Evolutionary conservation across 2,113 vertebrate genomes (phyloP).

Genomic region (Lonchura striata): DNA sequence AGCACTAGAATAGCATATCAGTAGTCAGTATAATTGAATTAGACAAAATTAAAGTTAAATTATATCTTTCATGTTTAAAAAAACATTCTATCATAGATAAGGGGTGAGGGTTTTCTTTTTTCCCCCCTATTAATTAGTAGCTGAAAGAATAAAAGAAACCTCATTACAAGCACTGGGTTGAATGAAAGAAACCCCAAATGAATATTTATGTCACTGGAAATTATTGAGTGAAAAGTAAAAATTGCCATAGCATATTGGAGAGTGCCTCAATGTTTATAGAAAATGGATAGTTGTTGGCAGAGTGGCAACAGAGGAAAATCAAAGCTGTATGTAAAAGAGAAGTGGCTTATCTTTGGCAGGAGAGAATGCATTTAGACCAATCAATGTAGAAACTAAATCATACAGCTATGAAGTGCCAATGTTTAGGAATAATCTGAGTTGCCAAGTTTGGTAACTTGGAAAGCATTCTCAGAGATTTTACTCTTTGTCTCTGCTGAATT

Average conservation of each 20-base stretch:
- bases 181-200: not conserved
- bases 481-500: not conserved
- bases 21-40: not conserved
- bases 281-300: not conserved
- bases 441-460: not conserved
- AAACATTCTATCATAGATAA: not conserved
- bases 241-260: not conserved
- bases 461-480: not conserved
- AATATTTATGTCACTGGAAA: not conserved
- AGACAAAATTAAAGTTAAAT: not conserved
- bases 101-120: not conserved
- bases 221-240: not conserved
- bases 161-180: not conserved
- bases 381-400: not conserved
- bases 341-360: not conserved
- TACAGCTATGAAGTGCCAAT: not conserved
- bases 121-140: not conserved
- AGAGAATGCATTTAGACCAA: not conserved
- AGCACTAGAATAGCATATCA: not conserved
- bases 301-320: not conserved
- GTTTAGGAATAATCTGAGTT: not conserved
- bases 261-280: not conserved
- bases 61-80: not conserved
- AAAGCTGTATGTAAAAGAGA: not conserved
- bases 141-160: not conserved